Conservation (phyloP, 2,797 vertebrate species). For the Lemur catta region DNA sequence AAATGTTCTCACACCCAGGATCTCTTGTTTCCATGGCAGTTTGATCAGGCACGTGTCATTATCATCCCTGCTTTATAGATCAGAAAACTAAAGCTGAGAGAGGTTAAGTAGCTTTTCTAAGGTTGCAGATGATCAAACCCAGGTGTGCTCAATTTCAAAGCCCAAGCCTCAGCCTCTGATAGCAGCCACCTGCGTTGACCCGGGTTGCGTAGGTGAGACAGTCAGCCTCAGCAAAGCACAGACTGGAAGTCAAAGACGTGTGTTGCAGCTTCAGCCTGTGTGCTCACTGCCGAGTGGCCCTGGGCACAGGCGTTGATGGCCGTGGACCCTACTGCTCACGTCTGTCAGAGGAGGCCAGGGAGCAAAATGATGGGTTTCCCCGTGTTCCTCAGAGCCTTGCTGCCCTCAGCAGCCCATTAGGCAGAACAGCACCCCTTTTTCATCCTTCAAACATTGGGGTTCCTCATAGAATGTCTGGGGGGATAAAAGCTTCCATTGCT, state of each 20-base stretch:
- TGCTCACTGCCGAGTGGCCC: neutral
- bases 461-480: neutral
- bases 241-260: neutral
- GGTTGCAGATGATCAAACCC: neutral
- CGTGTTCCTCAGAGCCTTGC: neutral
- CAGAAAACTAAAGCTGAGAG: neutral
- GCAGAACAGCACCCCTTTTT: neutral
- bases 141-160: neutral
- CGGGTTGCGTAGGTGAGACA: rapidly evolving
- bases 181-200: neutral
- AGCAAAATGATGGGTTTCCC: neutral
- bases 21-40: neutral
- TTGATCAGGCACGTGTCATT: neutral
- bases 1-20: neutral
- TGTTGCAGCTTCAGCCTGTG: neutral
- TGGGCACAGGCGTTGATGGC: neutral
- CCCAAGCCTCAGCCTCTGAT: neutral
- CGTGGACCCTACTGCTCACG: neutral
- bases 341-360: neutral
- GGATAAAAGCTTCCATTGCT: neutral
- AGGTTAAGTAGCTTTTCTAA: neutral
- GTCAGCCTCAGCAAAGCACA: neutral
- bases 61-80: neutral
- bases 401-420: neutral
- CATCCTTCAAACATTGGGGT: neutral